Evolutionary conservation across 2,888 invertebrate species (phyloP), one percentile per base, ranked within the genome.

Genomic region (Eristalis intricaria): DNA sequence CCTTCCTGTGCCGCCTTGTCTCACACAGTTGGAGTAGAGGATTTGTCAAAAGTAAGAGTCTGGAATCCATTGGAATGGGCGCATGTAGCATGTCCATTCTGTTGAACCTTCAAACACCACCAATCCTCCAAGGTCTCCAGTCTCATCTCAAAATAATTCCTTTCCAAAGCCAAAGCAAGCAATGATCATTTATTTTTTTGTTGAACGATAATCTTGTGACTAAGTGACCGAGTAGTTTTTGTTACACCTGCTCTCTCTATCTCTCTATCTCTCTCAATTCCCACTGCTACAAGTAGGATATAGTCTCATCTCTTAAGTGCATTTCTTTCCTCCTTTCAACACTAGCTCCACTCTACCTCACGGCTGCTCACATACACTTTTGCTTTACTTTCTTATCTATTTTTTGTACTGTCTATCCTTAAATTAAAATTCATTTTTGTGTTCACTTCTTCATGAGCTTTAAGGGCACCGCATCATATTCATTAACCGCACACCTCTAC

Each of bases 401-500:
- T 56, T 66, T 15, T 38, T n/a, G 56, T 23, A 23, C 35, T 23
- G 61, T 22, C 68, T 68, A 10, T 50, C 2, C 8, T 64, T 23
- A 64, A 43, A 40, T 15, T 69, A 70, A 56, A n/a, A n/a, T 64
- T 2, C 11, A 58, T 19, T 23, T 23, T 23, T 60, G 23, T 60
- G 60, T 60, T 26, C 50, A 50, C 43, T 63, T 26, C 43, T 69
- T 66, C 75, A 38, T 23, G 61, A 58, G 40, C 8, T 26, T 38
- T 76, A 50, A 43, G 7, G n/a, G 68, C 68, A 68, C 63, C 23
- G 69, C 77, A 77, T 81, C 43, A 68, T 69, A 70, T n/a, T 56
- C 82, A 82, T 77, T 77, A 61, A 64, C 38, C 69, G 73, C 82
- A 85, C 70, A 19, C 74, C 40, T 43, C 50, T 64, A 32, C 8